Conservation (phyloP, 2,888 invertebrate genomes). For the Hypolimnas misippus region DNA sequence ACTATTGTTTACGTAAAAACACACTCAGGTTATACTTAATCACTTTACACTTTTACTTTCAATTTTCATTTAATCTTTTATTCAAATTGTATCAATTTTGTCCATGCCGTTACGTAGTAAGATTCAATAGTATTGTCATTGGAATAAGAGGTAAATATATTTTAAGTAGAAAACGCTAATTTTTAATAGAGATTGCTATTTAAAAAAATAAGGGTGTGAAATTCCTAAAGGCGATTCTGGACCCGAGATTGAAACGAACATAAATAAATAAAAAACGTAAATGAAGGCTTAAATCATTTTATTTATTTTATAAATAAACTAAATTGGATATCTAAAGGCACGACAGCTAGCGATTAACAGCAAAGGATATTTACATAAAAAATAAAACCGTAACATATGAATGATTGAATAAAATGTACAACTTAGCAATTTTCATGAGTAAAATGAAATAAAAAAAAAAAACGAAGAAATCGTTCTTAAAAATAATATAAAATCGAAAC, state of each 20-base stretch:
- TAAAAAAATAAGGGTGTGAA: constrained; percentile 41
- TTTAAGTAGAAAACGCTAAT: constrained; percentile 6
- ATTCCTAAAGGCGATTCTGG: constrained; percentile 53
- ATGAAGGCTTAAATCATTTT: constrained; percentile 71
- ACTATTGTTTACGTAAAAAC: not conserved
- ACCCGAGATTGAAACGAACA: constrained; percentile 55
- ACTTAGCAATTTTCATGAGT: constrained; percentile 69
- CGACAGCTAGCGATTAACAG: constrained; percentile 73
- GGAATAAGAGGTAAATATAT: constrained; percentile 60
- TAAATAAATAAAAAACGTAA: constrained; percentile 54
- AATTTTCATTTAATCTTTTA: not conserved
- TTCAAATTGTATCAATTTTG: not conserved
- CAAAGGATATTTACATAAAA: constrained; percentile 76
- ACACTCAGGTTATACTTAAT: not conserved
- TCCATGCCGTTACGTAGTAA: constrained; percentile 20
- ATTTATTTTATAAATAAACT: constrained; percentile 80
- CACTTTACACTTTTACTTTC: not conserved
- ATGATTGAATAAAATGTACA: constrained; percentile 76
- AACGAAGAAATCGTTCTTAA: constrained; percentile 44
- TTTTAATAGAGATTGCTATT: constrained; percentile 27
- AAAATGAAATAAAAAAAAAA: constrained; percentile 55
- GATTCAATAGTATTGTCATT: constrained; percentile 65
- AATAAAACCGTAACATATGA: constrained; percentile 49
- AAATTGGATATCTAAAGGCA: constrained; percentile 75
- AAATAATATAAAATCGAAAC: constrained; percentile 34